These are phyloP conservation scores for Parapristionchus giblindavisi DNA, from an alignment of 2,888 invertebrate genomes.

Conservation along the genomic window DNA sequence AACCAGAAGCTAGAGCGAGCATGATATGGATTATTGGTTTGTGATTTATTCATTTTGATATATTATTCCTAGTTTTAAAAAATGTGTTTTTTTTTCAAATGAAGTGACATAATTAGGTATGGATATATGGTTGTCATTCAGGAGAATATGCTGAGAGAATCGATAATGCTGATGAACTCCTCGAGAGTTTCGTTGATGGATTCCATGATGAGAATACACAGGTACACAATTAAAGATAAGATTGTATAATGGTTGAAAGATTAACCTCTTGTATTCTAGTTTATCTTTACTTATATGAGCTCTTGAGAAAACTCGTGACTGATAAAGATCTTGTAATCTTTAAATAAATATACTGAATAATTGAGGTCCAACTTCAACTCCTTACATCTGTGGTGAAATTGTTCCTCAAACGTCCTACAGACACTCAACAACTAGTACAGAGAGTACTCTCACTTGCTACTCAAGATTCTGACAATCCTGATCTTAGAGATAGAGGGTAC, in stretches of 20 bases:
- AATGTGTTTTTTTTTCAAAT: too few relatives aligned
- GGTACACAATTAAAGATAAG: constrained; percentile 72
- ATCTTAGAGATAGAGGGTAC: constrained; percentile 89
- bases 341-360: background rate
- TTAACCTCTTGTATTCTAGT: too few relatives aligned
- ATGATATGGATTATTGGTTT: constrained; percentile 66
- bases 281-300: too few relatives aligned
- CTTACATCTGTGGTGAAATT: constrained; percentile 97
- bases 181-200: constrained; percentile 97
- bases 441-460: constrained; percentile 77
- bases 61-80: too few relatives aligned
- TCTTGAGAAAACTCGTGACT: too few relatives aligned
- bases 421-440: constrained; percentile 97
- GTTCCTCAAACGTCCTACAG: constrained; percentile 95
- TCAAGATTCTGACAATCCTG: constrained; percentile 93
- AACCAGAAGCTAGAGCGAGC: constrained; percentile 84
- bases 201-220: constrained; percentile 96
- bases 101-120: too few relatives aligned
- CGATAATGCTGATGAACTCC: constrained; percentile 96
- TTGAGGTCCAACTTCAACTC: constrained; percentile 88
- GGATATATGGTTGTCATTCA: background rate
- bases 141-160: constrained; percentile 96
- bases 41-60: background rate
- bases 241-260: background rate
- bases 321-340: too few relatives aligned